Percentiles rank a stretch among this genome's conserved stretches.
These are phyloP conservation scores for Odontesthes bonariensis DNA, from an alignment of 2,113 vertebrate species.

Conservation along the genomic window DNA sequence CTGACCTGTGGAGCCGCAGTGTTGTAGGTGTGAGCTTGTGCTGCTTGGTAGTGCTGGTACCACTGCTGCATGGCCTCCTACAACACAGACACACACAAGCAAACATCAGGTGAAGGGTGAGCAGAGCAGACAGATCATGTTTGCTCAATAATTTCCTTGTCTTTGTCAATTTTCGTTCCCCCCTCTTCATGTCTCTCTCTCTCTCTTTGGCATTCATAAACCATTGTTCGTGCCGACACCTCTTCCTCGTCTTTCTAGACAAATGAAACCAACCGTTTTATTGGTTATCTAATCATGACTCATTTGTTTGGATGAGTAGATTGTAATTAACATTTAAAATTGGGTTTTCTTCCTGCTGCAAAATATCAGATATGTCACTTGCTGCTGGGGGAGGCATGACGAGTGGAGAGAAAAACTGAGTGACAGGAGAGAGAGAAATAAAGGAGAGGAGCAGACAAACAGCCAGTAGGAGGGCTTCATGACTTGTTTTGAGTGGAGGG, in stretches of 20 bases:
- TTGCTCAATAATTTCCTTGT: conserved; percentile 20
- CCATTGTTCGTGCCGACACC: conserved; percentile 32
- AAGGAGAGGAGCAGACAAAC: conserved; percentile 37
- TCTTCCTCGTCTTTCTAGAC: conserved; percentile 37
- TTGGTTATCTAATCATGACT: conserved; percentile 65
- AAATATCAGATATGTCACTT: conserved; percentile 66
- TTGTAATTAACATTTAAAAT: conserved; percentile 73
- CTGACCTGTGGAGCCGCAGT: conserved; percentile 70
- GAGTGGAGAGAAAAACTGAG: conserved; percentile 5
- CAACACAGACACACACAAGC: conserved; percentile 36
- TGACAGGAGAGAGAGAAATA: conserved; percentile 14
- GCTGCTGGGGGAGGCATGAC: conserved; percentile 35
- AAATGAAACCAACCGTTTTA: conserved; percentile 58
- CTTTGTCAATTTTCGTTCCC: not conserved
- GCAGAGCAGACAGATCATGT: conserved; percentile 3
- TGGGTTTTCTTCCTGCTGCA: conserved; percentile 37
- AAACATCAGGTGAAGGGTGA: conserved; percentile 8
- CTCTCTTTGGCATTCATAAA: conserved; percentile 17
- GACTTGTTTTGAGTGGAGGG: conserved; percentile 43
- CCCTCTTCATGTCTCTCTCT: not conserved
- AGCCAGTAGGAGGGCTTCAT: conserved; percentile 41
- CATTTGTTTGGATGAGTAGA: conserved; percentile 60
- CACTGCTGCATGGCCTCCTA: conserved; percentile 87
- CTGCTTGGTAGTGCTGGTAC: conserved; percentile 86
- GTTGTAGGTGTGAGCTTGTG: conserved; percentile 81